Evolutionary conservation across 1,140 invertebrate species (phyloP).

Genomic region (Drosophila tani): DNA sequence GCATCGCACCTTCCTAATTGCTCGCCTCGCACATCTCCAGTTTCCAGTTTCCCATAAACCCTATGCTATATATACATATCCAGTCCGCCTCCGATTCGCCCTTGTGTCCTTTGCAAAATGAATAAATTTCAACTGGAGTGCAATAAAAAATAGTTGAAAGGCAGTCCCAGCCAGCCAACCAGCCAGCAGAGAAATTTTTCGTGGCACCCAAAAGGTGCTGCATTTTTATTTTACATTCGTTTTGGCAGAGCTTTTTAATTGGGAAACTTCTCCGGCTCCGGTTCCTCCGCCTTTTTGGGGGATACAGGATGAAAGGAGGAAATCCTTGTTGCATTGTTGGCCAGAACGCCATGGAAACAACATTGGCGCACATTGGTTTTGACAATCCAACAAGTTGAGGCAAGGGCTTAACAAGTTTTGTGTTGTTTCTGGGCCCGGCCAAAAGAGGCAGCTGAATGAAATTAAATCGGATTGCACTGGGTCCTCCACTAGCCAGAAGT

Average conservation of each 20-base stretch:
- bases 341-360: conserved; percentile 39
- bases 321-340: conserved; percentile 45
- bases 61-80: conserved; percentile 1
- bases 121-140: conserved; percentile 38
- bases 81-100: conserved; percentile 10
- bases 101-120: conserved; percentile 39
- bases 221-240: conserved; percentile 34
- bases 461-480: conserved; percentile 28
- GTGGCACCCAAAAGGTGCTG: conserved; percentile 45
- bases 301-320: not conserved
- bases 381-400: conserved; percentile 53
- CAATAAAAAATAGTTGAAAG: conserved; percentile 30
- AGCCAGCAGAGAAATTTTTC: conserved; percentile 24
- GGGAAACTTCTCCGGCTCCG: conserved; percentile 50
- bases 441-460: conserved; percentile 35
- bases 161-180: not conserved
- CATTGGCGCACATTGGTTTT: conserved; percentile 47
- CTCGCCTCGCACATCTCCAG: conserved; percentile 18
- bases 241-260: conserved; percentile 59
- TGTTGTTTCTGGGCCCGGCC: conserved; percentile 20
- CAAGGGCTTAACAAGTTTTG: conserved; percentile 51
- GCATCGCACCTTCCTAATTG: conserved; percentile 58
- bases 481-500: conserved; percentile 21
- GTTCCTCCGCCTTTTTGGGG: too few relatives aligned
- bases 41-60: conserved; percentile 1